Conservation (phyloP, 2,888 invertebrate species). For the Strigamia crassipes region DNA sequence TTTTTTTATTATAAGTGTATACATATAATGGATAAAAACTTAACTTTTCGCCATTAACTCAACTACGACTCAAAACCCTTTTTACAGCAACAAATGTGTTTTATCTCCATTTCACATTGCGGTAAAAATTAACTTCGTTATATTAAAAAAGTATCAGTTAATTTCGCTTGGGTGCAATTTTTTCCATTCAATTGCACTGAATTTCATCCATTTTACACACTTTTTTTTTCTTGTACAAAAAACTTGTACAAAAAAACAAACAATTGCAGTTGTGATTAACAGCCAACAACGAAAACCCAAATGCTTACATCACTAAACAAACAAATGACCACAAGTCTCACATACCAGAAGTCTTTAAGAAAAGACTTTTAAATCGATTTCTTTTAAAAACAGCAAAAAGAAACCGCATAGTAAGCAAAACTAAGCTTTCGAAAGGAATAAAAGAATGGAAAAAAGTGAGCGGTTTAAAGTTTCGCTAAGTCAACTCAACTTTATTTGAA, state of each 20-base stretch:
- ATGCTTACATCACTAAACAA: neutral
- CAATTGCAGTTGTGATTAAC: neutral
- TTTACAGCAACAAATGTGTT: neutral
- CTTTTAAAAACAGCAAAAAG: neutral
- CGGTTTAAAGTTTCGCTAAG: conserved; percentile 9
- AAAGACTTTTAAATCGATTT: neutral
- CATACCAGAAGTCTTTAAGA: too few species aligned
- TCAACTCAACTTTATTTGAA: conserved; percentile 13
- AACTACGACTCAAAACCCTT: conserved; percentile 14
- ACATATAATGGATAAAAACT: conserved; percentile 25
- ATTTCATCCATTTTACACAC: neutral
- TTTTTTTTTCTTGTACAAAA: neutral
- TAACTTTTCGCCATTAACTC: conserved; percentile 25
- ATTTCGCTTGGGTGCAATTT: conserved; percentile 24
- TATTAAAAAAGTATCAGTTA: neutral
- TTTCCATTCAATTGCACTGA: conserved; percentile 14
- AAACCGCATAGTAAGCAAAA: conserved; percentile 8
- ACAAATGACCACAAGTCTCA: neutral
- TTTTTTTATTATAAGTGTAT: neutral
- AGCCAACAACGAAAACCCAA: neutral
- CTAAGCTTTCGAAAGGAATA: neutral
- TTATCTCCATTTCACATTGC: neutral
- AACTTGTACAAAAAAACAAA: neutral
- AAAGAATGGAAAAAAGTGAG: neutral
- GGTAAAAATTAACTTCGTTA: neutral